A percentile compares a stretch with the other conserved stretches of the same genome.
These are phyloP conservation scores for Epizoanthus scotinus DNA, from an alignment of 92 coral and sea anemone species.

Conservation along the genomic window DNA sequence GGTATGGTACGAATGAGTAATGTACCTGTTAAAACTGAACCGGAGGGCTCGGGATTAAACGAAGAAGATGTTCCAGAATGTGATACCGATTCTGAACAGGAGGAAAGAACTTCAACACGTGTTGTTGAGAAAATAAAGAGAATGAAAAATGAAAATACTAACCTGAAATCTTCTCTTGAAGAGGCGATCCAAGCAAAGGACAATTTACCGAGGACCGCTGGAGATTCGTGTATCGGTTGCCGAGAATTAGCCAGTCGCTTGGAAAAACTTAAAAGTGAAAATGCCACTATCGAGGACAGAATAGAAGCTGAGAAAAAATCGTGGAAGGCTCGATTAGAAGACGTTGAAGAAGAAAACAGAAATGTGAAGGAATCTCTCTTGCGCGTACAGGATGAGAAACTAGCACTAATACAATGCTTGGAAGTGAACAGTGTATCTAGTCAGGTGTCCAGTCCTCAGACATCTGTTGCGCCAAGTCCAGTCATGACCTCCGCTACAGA, in stretches of 20 bases:
- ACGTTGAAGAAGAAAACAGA: conserved; percentile 61
- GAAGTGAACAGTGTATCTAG: conserved; percentile 60
- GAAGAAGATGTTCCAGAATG: conserved; percentile 60
- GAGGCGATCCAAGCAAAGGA: conserved; percentile 63
- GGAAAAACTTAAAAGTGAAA: conserved; percentile 66
- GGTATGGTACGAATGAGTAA: neutral
- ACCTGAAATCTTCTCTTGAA: conserved; percentile 52
- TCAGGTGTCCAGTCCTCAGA: conserved; percentile 46
- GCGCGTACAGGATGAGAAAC: conserved; percentile 79
- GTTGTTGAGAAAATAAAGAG: conserved; percentile 48
- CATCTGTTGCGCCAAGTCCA: conserved; percentile 52
- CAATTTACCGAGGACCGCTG: conserved; percentile 50
- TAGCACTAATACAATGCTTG: conserved; percentile 73
- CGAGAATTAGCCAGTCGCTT: conserved; percentile 48
- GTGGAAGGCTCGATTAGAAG: conserved; percentile 55
- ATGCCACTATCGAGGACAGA: conserved; percentile 38
- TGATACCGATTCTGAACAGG: conserved; percentile 52
- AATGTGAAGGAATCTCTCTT: conserved; percentile 56
- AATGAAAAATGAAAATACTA: conserved; percentile 63
- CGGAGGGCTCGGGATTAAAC: conserved; percentile 51
- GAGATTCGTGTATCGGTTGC: conserved; percentile 53
- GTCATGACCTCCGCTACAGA: conserved; percentile 35
- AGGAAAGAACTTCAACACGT: conserved; percentile 34
- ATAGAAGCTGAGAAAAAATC: conserved; percentile 61
- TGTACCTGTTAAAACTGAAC: conserved; percentile 32